Evolutionary conservation across 2,888 invertebrate genomes (phyloP).

Genomic region (Stenodera caucasica): DNA sequence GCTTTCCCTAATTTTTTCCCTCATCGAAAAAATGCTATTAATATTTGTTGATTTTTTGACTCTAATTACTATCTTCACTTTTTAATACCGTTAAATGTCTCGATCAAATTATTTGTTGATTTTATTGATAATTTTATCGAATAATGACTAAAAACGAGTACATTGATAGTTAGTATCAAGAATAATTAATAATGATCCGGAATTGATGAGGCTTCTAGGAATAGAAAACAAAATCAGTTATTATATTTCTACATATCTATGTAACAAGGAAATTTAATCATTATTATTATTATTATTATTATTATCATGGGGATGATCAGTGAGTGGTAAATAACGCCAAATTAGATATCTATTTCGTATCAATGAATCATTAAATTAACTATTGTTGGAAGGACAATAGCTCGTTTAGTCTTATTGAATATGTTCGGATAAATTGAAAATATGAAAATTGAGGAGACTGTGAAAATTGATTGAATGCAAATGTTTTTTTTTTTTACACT

Average conservation of each 20-base stretch:
- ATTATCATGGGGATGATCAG: neutral
- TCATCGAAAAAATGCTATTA: neutral
- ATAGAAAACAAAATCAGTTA: conserved; percentile 17
- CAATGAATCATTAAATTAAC: conserved; percentile 6
- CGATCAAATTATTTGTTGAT: conserved; percentile 28
- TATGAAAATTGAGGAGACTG: neutral
- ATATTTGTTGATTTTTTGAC: neutral
- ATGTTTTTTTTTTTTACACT: neutral
- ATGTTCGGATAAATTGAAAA: neutral
- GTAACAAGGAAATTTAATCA: neutral
- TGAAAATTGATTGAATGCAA: neutral
- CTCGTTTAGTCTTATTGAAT: neutral
- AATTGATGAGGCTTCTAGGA: conserved; percentile 3
- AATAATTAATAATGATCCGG: conserved; percentile 25
- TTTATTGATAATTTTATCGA: conserved; percentile 30
- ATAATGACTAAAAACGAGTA: too few species aligned
- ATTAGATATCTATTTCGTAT: conserved; percentile 6
- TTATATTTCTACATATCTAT: conserved; percentile 6
- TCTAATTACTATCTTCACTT: neutral
- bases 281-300: conserved; percentile 1
- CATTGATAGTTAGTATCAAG: too few species aligned
- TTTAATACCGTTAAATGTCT: conserved; percentile 31
- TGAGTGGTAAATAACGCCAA: neutral
- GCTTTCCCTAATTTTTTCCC: neutral
- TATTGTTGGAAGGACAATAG: neutral